phyloP scores from a whole-genome alignment of 1,140 invertebrate genomes.

The Meloidogyne floridensis region DNA sequence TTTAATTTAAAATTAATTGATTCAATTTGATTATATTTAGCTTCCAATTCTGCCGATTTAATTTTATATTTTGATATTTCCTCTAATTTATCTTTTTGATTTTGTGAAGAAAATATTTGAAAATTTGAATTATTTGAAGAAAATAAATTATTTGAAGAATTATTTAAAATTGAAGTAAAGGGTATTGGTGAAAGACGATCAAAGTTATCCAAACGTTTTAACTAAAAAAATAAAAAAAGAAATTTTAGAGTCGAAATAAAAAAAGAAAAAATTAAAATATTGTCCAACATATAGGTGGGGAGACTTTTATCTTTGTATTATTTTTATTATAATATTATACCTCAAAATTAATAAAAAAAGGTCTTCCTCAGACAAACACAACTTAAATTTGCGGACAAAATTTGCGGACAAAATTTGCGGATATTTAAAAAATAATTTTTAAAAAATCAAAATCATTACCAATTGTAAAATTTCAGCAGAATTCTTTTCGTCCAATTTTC shows the following conservation, averaged over 20 bases:
- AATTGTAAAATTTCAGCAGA: background rate
- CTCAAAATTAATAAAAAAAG: no score
- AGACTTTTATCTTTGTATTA: no score
- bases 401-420: no score
- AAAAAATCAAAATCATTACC: background rate
- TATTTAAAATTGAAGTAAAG: background rate
- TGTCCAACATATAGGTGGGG: background rate
- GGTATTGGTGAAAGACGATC: conserved; percentile 7
- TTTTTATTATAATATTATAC: no score
- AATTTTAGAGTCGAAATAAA: background rate
- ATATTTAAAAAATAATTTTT: no score
- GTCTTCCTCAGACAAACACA: no score
- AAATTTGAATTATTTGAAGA: background rate
- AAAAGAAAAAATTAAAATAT: background rate
- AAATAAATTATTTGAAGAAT: background rate
- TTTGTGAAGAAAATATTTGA: background rate
- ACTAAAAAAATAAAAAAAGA: conserved; percentile 14
- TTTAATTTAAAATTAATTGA: conserved; percentile 6
- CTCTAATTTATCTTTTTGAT: background rate
- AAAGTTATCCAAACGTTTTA: background rate
- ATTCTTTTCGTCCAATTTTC: background rate
- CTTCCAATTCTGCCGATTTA: conserved; percentile 7
- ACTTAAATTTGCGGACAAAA: no score
- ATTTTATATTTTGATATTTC: conserved; percentile 18
- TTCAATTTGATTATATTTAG: conserved; percentile 18